These are phyloP conservation scores for Sinella curviseta DNA, from an alignment of 1,140 invertebrate species.

Conservation along the genomic window DNA sequence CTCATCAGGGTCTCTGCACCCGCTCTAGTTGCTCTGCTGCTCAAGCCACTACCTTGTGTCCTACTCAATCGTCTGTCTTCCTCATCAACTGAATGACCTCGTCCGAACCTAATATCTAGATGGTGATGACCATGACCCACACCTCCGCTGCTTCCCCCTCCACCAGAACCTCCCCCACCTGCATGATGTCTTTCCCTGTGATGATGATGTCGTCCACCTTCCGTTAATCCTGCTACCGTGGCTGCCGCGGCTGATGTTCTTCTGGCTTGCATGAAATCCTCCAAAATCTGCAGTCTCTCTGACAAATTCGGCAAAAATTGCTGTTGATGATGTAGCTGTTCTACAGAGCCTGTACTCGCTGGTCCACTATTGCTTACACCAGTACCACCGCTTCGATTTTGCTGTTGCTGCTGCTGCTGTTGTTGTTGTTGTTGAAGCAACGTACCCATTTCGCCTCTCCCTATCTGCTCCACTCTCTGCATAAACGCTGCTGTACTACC, in stretches of 20 bases:
- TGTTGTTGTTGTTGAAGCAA: not conserved
- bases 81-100: conserved; percentile 14
- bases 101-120: not conserved
- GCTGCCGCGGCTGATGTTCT: no score
- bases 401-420: not conserved
- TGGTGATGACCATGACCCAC: not conserved
- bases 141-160: not conserved
- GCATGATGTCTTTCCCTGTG: conserved; percentile 5
- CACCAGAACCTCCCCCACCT: not conserved
- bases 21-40: not conserved
- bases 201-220: not conserved
- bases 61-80: not conserved
- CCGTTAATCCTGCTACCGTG: no score
- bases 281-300: not conserved
- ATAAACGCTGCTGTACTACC: not conserved
- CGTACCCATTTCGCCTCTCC: not conserved
- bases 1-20: not conserved
- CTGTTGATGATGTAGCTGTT: conserved; percentile 1
- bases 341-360: not conserved
- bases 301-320: not conserved
- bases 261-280: not conserved
- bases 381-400: not conserved
- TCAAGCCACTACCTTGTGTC: not conserved
- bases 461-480: not conserved
- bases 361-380: not conserved